These are phyloP conservation scores for Perognathus longimembris DNA, from an alignment of 2,113 vertebrate species.

Conservation along the genomic window DNA sequence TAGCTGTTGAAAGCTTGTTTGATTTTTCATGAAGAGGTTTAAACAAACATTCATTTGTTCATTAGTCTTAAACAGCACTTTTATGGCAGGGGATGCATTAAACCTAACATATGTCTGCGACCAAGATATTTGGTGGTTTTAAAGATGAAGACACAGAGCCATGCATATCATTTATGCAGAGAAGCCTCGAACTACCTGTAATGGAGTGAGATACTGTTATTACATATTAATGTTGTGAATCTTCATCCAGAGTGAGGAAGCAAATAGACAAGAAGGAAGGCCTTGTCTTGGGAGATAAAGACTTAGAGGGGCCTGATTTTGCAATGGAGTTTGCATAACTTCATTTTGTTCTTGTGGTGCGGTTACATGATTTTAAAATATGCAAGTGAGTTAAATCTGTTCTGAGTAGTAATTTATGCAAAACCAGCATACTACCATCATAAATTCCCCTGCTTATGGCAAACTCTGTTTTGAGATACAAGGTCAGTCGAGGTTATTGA, in stretches of 20 bases:
- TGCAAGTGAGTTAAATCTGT: conserved; percentile 76
- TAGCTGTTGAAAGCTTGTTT: conserved; percentile 88
- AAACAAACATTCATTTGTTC: conserved; percentile 89
- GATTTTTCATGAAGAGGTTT: conserved; percentile 87
- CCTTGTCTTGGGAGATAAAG: conserved; percentile 77
- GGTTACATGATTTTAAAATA: conserved; percentile 76
- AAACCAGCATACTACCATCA: conserved; percentile 53
- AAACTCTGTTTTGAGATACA: conserved; percentile 56
- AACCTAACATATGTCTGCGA: conserved; percentile 86
- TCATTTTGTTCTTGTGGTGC: conserved; percentile 72
- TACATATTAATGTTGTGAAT: conserved; percentile 82
- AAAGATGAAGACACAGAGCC: conserved; percentile 86
- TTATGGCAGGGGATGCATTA: conserved; percentile 87
- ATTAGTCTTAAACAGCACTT: conserved; percentile 88
- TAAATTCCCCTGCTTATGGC: conserved; percentile 69
- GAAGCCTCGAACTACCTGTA: conserved; percentile 87
- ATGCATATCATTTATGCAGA: conserved; percentile 76
- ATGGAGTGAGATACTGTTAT: conserved; percentile 87
- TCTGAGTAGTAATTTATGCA: conserved; percentile 78
- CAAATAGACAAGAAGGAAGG: conserved; percentile 61
- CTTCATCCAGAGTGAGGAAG: conserved; percentile 79
- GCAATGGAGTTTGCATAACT: conserved; percentile 74
- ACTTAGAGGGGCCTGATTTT: conserved; percentile 68
- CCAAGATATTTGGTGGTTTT: conserved; percentile 81
- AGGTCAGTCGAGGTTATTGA: conserved; percentile 75